Evolutionary conservation across 2,888 invertebrate species (phyloP), one percentile per base, ranked within the genome.

Genomic region (Xestia ashworthii): DNA sequence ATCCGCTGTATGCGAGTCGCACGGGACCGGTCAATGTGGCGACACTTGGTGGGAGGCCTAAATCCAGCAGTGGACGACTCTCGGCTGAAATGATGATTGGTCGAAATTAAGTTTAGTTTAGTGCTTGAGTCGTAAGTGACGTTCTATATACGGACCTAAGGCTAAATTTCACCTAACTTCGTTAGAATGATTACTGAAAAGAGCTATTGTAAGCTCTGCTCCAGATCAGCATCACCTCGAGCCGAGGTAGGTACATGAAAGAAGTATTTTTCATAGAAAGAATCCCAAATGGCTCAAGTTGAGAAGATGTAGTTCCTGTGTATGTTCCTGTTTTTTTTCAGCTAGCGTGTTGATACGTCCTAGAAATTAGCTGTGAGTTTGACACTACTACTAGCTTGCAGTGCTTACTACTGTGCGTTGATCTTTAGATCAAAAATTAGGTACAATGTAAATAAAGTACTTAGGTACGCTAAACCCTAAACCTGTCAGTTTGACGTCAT

Each of bases 391-490:
- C 22, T 55, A 19, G 11, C 11, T 5, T 64, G n/a, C n/a, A 64
- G 6, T 41, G 5, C 2, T n/a, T 65, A 14, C 8, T 14, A 3
- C 9, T 65, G 44, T 44, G n/a, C 60, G 32, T 14, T 64, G 41
- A 64, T 41, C 41, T 65, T 14, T 55, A 48, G 38, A 41, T 11
- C 67, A 50, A 38, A 38, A 50, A 62, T 55, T 19, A 44, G 48
- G 60, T 53, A 41, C 38, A 41, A 65, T 22, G 53, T 65, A 22
- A 71, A 55, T 44, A 44, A 44, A 44, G 50, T 66, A 53, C 64
- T 25, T 46, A 60, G 53, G n/a, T 62, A n/a, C 6, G 76, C 48
- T 67, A 76, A 67, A 76, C 67, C n/a, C 48, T 67, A 76, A 67
- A 70, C 62, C 22, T n/a, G 69, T n/a, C 19, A 22, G 48, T 41